A percentile compares a stretch with the other conserved stretches of the same genome.
phyloP scores from a whole-genome alignment of 2,888 invertebrate species.

The Eudemis profundana region DNA sequence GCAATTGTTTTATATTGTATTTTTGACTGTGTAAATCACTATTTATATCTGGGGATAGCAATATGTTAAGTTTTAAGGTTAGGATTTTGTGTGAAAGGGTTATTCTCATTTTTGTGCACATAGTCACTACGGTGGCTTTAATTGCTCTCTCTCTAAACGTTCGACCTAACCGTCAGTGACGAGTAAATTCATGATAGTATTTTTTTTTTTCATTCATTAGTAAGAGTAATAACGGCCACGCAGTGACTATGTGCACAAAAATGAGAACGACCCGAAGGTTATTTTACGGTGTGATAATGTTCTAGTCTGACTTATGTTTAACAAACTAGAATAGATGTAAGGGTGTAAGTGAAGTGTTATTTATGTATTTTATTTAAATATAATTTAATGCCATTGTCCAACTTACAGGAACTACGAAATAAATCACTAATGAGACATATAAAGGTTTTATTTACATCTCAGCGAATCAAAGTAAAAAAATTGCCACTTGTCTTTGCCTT shows the following conservation, averaged over 20 bases:
- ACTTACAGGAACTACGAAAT: slow-evolving; percentile 26
- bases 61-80: slow-evolving; percentile 1
- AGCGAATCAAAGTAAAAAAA: no score
- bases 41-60: background rate
- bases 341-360: background rate
- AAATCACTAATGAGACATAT: slow-evolving; percentile 6
- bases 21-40: background rate
- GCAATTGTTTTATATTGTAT: background rate
- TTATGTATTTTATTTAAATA: slow-evolving; percentile 13
- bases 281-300: slow-evolving; percentile 37
- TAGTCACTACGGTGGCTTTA: no score
- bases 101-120: no score
- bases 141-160: no score
- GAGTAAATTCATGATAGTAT: no score
- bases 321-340: slow-evolving; percentile 5
- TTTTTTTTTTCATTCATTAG: no score
- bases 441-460: background rate
- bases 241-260: no score
- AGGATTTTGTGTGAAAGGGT: slow-evolving; percentile 1
- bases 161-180: no score
- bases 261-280: background rate
- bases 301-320: slow-evolving; percentile 36
- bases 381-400: slow-evolving; percentile 25
- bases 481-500: no score
- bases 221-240: no score